Percentiles rank a stretch among this genome's conserved stretches.
These are phyloP conservation scores for Mesoligia furuncula DNA, from an alignment of 2,888 invertebrate genomes.

Conservation along the genomic window DNA sequence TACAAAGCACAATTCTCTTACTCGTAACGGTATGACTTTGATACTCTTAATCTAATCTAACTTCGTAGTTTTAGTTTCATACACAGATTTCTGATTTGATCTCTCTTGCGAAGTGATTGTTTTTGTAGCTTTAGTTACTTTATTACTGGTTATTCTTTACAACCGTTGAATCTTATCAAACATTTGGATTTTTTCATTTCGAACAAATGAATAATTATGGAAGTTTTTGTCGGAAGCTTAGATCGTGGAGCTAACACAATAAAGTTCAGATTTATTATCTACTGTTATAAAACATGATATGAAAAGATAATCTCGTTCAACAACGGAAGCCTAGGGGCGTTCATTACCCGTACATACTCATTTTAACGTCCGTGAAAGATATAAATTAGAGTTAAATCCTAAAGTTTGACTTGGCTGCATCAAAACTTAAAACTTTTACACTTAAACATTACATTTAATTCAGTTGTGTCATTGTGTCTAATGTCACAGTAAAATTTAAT, in stretches of 20 bases:
- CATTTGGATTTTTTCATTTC: not conserved
- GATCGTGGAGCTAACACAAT: conserved; percentile 11
- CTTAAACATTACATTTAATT: conserved; percentile 5
- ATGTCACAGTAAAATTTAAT: conserved; percentile 19
- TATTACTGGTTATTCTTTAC: conserved; percentile 15
- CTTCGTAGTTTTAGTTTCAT: conserved; percentile 57
- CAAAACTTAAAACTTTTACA: conserved; percentile 24
- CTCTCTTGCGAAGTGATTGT: conserved; percentile 43
- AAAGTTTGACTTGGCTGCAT: conserved; percentile 10
- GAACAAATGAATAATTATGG: not conserved
- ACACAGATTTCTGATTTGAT: conserved; percentile 63
- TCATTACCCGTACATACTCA: conserved; percentile 30
- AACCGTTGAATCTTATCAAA: not conserved
- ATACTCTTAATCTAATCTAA: conserved; percentile 56
- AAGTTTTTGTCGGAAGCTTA: not conserved
- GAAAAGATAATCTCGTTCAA: conserved; percentile 63
- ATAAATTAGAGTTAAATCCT: conserved; percentile 11
- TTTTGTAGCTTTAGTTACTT: conserved; percentile 28
- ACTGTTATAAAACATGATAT: conserved; percentile 56
- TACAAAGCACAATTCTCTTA: conserved; percentile 71
- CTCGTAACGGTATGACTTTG: conserved; percentile 55
- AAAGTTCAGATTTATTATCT: conserved; percentile 23
- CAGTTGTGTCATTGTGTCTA: not conserved
- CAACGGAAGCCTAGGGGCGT: conserved; percentile 61
- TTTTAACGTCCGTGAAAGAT: conserved; percentile 44